Base-by-base conservation (phyloP, 2,113 vertebrate genomes). In the Phainopepla nitens region DNA sequence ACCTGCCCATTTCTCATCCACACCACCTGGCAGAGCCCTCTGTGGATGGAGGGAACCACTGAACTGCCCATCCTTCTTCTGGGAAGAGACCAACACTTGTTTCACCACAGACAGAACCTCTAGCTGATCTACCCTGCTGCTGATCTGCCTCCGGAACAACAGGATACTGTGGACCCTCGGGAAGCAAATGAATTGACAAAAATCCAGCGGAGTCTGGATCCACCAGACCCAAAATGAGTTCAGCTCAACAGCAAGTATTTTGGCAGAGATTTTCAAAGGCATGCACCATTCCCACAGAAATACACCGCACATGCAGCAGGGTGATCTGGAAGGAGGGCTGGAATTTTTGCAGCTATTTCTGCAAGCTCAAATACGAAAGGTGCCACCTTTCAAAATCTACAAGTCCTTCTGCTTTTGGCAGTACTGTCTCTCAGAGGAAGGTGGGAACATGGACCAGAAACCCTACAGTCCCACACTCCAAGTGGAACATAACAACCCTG, bases 141-240 rank as follows among this genome's bases (percentile, higher is more conserved):
- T 66, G 45, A 39, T 10, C 39, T 68, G 49, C 50, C 58, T 56
- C 36, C 2, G 1, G 19, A 77, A 33, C 14, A 77, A 33, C 14
- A 47, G 24, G 36, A 49, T 13, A 47, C 22, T 14, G 41, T 28
- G 36, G 28, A 49, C 10, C 13, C 24, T 13, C 0, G 0, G 16
- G 50, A 36, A 65, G 50, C 27, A 87, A 91, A 65, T 4, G 2
- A 76, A 61, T 2, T 45, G 24, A 49, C 41, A 60, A 39, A 39
- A 39, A 39, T 39, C 15, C 56, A 25, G 35, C 36, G 41, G 24
- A 58, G 69, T 42, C 15, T 72, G 60, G n/a, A 42, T 24, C 15
- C n/a, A 24, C 22, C 22, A 58, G n/a, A 58, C 10, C 15, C 57
- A 35, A 58, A 35, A 24, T 24, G n/a, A 58, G 22, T 25, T 35